Evolutionary conservation across 2,113 vertebrate species (phyloP), one percentile per base, ranked within the genome.

Genomic region (Rhinichthys klamathensis): DNA sequence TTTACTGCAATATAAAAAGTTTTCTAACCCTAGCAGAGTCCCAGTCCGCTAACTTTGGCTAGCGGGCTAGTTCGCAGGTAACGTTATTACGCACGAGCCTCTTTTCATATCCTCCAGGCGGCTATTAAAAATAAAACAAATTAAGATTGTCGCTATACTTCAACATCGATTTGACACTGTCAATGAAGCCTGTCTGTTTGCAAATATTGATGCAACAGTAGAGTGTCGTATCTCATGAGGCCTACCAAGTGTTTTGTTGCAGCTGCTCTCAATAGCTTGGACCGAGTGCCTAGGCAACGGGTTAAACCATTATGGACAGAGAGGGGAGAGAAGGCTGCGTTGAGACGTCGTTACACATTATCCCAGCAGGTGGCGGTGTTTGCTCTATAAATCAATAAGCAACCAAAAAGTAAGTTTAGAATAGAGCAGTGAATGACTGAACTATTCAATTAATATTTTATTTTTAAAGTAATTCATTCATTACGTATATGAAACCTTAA

Each of bases 261-360:
- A 38, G 67, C 27, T 72, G 27, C 35, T 35, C 6, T 32, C 67
- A 61, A 79, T 70, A 82, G 89, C 75, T 88, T 88, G 77, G 27
- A 56, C 69, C 72, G 38, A 84, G 70, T 67, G n/a, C 85, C 87
- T 80, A 88, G 87, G 85, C 72, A 90, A 90, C 89, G 89, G 89
- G 86, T 76, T 46, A 80, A 85, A 90, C 89, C 87, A 88, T 81
- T 88, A 30, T 41, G 23, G 2, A 8, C 30, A 89, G 84, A 93
- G 91, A 89, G 63, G 61, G 46, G 46, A 15, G 58, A 70, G 35
- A 12, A 3, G 35, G 1, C 6, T 27, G 18, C 32, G 15, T 9
- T 9, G 30, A 65, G 4, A 23, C 11, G 21, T 86, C 11, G 21
- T 86, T 16, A 58, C 21, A 35, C 12, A 8, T 35, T 10, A 54